Evolutionary conservation across 2,113 vertebrate genomes (phyloP), one percentile per base, ranked within the genome.

Genomic region (Mus musculus): DNA sequence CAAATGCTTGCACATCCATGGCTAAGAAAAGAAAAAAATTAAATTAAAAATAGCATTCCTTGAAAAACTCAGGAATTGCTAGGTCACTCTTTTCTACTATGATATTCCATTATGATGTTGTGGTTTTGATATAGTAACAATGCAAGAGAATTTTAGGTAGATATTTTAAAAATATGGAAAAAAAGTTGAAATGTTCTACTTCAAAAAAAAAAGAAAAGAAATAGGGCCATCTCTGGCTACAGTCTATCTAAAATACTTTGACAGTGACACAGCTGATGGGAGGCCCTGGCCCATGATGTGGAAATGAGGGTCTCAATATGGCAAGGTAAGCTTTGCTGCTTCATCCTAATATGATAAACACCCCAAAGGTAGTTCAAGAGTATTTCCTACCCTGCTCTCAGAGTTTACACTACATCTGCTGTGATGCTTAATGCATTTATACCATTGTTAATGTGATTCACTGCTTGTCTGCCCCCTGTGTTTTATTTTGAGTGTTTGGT

Each of bases 1-100:
- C 99, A 98, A 99, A 99, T 92, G 99, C 99, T 97, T 99, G 98
- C 88, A 99, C 99, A 88, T 99, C 99, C 99, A 99, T 99, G 94
- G 99, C 99, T 99, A 98, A 87, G 65, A 97, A 98, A 97, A 98
- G 80, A 42, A 22, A 88, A 77, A 72, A 30, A 95, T 71, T 96
- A 91, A 97, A 77, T 97, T 89, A 93, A 95, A 97, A 73, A 97
- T 92, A 80, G 33, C 92, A 6, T 94, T 96, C 92, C 88, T 75
- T 90, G 81, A 52, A 96, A 96, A 95, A 73, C 36, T 82, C 19
- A 46, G 89, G 49, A 72, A 67, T 84, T 94, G 71, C 30, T 36
- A 65, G 42, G 81, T 61, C 46, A 85, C 30, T 9, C 36, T 12
- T 59, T 56, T 89, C n/a, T 26, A 46, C 22, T 54, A 36, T 56